phyloP scores from a whole-genome alignment of 1,140 invertebrate genomes.

The Ectropis grisescens region DNA sequence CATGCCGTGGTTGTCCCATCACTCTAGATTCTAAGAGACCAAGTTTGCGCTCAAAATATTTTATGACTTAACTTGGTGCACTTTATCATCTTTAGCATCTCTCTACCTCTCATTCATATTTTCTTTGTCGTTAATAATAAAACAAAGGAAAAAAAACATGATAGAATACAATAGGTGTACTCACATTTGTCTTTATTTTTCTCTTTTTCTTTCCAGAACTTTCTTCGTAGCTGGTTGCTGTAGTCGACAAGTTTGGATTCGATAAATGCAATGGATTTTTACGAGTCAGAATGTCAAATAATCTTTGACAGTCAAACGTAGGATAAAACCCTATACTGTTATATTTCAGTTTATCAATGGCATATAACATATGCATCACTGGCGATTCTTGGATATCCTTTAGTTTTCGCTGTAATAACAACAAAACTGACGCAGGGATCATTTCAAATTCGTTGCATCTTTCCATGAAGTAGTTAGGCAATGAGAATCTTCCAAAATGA shows the following conservation, averaged over 20 bases:
- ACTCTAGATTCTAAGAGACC: too few relatives aligned
- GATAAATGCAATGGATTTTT: constrained; percentile 66
- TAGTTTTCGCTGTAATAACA: constrained; percentile 75
- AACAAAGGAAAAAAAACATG: too few relatives aligned
- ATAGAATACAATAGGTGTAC: too few relatives aligned
- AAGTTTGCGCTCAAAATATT: too few relatives aligned
- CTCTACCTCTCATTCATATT: too few relatives aligned
- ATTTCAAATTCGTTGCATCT: constrained; percentile 80
- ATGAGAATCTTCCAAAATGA: constrained; percentile 61
- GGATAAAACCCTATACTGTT: constrained; percentile 76
- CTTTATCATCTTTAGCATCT: too few relatives aligned
- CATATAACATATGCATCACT: constrained; percentile 76
- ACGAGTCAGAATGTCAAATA: constrained; percentile 74
- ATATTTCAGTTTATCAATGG: constrained; percentile 76
- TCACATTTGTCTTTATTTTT: constrained; percentile 48
- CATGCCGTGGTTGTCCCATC: too few relatives aligned
- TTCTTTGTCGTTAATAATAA: too few relatives aligned
- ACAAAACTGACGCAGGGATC: constrained; percentile 74
- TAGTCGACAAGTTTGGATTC: constrained; percentile 51
- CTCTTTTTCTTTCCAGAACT: constrained; percentile 62
- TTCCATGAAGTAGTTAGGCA: constrained; percentile 81
- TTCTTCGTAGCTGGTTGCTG: constrained; percentile 19
- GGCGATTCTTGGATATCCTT: constrained; percentile 79
- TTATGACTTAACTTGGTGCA: too few relatives aligned
- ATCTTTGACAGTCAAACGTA: constrained; percentile 71